Conservation (phyloP, 1,140 invertebrate genomes). For the Gryon sp. region DNA sequence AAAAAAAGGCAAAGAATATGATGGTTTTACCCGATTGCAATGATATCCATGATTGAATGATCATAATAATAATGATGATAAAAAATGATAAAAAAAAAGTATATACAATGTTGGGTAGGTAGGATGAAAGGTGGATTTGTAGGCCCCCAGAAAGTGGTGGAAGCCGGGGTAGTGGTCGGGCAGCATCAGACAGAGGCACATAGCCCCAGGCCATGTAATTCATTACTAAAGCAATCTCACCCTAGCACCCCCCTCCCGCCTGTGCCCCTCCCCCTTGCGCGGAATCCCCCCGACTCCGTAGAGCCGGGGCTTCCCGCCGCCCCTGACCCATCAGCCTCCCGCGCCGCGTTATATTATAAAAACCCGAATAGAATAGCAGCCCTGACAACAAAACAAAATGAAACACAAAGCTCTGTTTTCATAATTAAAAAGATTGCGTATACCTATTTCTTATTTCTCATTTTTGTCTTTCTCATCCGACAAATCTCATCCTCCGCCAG, state of each 20-base stretch:
- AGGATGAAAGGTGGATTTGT: constrained; percentile 57
- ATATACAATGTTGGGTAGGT: constrained; percentile 45
- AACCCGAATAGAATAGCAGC: constrained; percentile 75
- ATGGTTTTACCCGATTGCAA: neutral
- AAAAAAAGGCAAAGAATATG: too few species aligned
- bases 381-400: constrained; percentile 77
- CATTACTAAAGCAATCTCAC: constrained; percentile 81
- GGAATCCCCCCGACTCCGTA: constrained; percentile 65
- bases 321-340: constrained; percentile 66
- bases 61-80: constrained; percentile 42
- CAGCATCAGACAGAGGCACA: constrained; percentile 78
- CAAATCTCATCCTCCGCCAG: constrained; percentile 61
- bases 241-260: constrained; percentile 74
- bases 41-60: constrained; percentile 36
- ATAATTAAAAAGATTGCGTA: constrained; percentile 78
- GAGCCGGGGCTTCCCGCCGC: constrained; percentile 50
- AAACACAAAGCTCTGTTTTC: constrained; percentile 76
- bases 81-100: constrained; percentile 55
- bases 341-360: constrained; percentile 77
- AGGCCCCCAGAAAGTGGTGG: constrained; percentile 61
- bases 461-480: constrained; percentile 65
- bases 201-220: constrained; percentile 80
- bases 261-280: too few species aligned
- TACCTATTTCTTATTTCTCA: constrained; percentile 67
- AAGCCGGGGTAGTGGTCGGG: constrained; percentile 66